phyloP scores from a whole-genome alignment of 2,113 vertebrate species.

The Hiodon tergisus region DNA sequence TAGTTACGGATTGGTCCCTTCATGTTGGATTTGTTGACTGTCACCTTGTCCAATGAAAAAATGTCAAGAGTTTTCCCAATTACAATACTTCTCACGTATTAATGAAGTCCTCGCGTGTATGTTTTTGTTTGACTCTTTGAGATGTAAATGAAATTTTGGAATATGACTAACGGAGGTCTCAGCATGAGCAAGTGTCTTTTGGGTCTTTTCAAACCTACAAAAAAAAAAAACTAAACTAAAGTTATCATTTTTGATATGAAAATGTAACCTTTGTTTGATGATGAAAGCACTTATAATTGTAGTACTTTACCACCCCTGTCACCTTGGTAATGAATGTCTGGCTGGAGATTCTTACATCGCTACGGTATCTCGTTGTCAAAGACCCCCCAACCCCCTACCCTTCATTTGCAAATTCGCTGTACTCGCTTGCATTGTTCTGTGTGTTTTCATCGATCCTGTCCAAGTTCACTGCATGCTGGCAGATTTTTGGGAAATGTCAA shows the following conservation, averaged over 20 bases:
- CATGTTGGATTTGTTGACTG: neutral
- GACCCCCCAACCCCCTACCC: too few relatives aligned
- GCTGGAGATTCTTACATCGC: neutral
- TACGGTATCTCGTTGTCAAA: neutral
- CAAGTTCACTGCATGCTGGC: neutral
- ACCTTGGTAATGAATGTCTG: conserved; percentile 7
- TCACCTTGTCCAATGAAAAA: neutral
- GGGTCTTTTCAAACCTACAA: conserved; percentile 20
- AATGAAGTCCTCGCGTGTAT: conserved; percentile 2
- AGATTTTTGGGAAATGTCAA: conserved; percentile 2
- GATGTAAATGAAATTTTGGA: conserved; percentile 11
- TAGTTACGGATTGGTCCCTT: neutral
- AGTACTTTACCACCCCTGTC: conserved; percentile 10
- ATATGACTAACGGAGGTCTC: neutral
- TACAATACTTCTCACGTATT: conserved; percentile 8
- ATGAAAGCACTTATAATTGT: conserved; percentile 21
- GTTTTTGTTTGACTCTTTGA: neutral
- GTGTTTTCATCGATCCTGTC: neutral
- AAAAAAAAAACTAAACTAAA: neutral
- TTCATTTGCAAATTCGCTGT: neutral
- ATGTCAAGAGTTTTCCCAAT: neutral
- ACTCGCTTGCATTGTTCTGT: neutral
- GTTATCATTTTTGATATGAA: conserved; percentile 23
- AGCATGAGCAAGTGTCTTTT: neutral
- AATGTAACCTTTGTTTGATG: conserved; percentile 26